A percentile compares a stretch with the other conserved stretches of the same genome.
Evolutionary conservation across 2,888 invertebrate genomes (phyloP).

Genomic region (Callyntrura guangdongensis): DNA sequence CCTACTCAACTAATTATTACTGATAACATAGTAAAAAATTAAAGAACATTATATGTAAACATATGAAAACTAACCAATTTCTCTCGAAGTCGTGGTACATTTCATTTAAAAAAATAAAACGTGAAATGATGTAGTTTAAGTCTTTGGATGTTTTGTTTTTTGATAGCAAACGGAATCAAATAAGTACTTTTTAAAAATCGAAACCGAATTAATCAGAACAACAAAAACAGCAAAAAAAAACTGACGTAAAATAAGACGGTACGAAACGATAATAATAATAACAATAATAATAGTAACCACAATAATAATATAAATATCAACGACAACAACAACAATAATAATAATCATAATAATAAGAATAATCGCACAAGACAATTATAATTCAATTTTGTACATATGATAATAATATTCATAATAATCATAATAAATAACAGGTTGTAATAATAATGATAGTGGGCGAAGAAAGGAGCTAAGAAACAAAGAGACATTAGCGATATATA

Average conservation of each 20-base stretch:
- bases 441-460: slow-evolving; percentile 39
- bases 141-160: neutral
- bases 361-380: slow-evolving; percentile 35
- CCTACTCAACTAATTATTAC: neutral
- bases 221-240: neutral
- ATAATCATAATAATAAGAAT: neutral
- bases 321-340: slow-evolving; percentile 28
- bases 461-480: slow-evolving; percentile 50
- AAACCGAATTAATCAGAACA: neutral
- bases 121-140: neutral
- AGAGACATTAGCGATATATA: neutral
- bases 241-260: neutral
- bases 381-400: slow-evolving; percentile 41
- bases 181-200: too few relatives aligned
- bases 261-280: neutral
- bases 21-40: neutral
- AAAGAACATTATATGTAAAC: neutral
- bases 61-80: neutral
- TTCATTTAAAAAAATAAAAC: neutral
- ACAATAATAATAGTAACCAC: slow-evolving; percentile 4
- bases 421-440: slow-evolving; percentile 30
- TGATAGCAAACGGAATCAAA: too few relatives aligned
- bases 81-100: neutral
- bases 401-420: neutral
- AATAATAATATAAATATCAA: slow-evolving; percentile 20